Evolutionary conservation across 2,113 vertebrate genomes (phyloP).

Genomic region (Scortum barcoo): DNA sequence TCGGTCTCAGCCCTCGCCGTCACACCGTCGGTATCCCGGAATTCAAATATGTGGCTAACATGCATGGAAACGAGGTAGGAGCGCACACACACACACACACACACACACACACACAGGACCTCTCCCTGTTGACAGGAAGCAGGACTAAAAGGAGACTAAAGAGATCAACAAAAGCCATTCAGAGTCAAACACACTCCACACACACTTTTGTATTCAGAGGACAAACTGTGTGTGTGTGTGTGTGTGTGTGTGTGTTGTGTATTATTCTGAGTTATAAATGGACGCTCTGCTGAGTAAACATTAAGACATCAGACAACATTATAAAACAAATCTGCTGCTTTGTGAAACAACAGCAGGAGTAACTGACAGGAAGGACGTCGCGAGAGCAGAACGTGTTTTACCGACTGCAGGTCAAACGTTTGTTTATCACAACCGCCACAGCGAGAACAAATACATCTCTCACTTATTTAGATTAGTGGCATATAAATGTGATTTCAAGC

Average conservation of each 20-base stretch:
- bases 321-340: conserved; percentile 7
- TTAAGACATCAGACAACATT: background rate
- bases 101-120: conserved; percentile 34
- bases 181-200: conserved; percentile 47
- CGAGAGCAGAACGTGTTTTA: background rate
- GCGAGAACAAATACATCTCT: background rate
- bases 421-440: too few relatives aligned
- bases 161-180: conserved; percentile 73
- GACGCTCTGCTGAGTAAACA: conserved; percentile 47
- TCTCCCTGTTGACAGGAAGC: conserved; percentile 68
- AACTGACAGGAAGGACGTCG: background rate
- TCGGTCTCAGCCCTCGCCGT: conserved; percentile 86
- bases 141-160: conserved; percentile 64
- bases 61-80: conserved; percentile 95
- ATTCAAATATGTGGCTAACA: conserved; percentile 95
- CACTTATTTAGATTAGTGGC: background rate
- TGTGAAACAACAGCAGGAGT: background rate
- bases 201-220: conserved; percentile 53
- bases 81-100: conserved; percentile 44
- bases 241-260: conserved; percentile 31
- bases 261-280: conserved; percentile 7
- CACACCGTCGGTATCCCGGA: conserved; percentile 92
- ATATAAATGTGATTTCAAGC: background rate
- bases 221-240: conserved; percentile 37
- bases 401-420: background rate